phyloP scores from a whole-genome alignment of 2,888 invertebrate species.

The Calliopum simillimum region DNA sequence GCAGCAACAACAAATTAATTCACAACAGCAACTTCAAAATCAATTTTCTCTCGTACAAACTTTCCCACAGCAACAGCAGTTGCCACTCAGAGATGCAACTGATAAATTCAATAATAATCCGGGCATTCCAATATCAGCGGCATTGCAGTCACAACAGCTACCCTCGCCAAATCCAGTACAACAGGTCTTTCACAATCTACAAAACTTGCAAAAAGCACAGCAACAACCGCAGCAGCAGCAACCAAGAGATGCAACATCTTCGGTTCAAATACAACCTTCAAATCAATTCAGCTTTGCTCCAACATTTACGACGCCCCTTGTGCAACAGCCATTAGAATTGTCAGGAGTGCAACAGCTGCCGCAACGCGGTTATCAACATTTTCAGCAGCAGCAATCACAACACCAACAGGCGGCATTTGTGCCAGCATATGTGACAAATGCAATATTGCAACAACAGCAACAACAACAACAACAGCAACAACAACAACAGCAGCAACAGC shows the following conservation, averaged over 20 bases:
- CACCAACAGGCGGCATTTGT: slow-evolving; percentile 52
- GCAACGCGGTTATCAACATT: slow-evolving; percentile 47
- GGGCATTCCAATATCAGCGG: slow-evolving; percentile 36
- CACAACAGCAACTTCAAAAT: slow-evolving; percentile 46
- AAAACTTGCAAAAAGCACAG: slow-evolving; percentile 53
- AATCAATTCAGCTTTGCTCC: slow-evolving; percentile 62
- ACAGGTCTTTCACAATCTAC: slow-evolving; percentile 60
- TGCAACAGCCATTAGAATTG: slow-evolving; percentile 47
- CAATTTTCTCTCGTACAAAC: slow-evolving; percentile 42
- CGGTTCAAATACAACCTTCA: slow-evolving; percentile 61
- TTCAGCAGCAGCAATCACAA: slow-evolving; percentile 51
- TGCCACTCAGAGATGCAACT: slow-evolving; percentile 72
- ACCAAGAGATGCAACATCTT: slow-evolving; percentile 40
- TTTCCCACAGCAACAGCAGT: slow-evolving; percentile 69
- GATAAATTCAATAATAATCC: slow-evolving; percentile 63
- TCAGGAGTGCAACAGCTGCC: slow-evolving; percentile 53
- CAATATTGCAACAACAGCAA: slow-evolving; percentile 55
- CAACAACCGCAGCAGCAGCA: slow-evolving; percentile 43
- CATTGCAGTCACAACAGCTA: slow-evolving; percentile 47
- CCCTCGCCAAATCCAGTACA: slow-evolving; percentile 56
- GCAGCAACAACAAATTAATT: slow-evolving; percentile 60
- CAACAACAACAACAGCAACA: slow-evolving; percentile 63
- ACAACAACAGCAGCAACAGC: slow-evolving; percentile 56
- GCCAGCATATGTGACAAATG: slow-evolving; percentile 56
- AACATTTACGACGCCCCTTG: slow-evolving; percentile 47